These are phyloP conservation scores for Papilio glaucus DNA, from an alignment of 1,140 invertebrate species.

Conservation along the genomic window DNA sequence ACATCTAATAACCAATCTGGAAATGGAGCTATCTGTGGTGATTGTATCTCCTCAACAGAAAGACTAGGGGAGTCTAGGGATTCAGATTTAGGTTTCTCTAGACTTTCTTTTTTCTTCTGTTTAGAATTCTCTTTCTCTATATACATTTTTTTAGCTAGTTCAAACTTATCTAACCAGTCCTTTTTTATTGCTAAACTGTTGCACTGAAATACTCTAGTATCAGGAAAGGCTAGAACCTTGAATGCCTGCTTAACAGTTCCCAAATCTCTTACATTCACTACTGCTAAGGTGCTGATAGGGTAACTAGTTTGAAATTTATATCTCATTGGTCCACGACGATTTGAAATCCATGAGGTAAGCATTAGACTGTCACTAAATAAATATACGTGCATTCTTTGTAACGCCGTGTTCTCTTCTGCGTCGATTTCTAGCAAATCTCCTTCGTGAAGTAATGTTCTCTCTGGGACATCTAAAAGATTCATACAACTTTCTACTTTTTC, in stretches of 20 bases:
- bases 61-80: conserved; percentile 77
- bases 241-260: conserved; percentile 96
- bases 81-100: conserved; percentile 72
- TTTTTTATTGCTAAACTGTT: conserved; percentile 94
- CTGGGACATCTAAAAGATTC: conserved; percentile 90
- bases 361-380: conserved; percentile 92
- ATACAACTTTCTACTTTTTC: conserved; percentile 95
- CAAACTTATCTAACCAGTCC: conserved; percentile 97
- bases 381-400: conserved; percentile 96
- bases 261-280: conserved; percentile 97
- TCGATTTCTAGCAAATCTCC: conserved; percentile 96
- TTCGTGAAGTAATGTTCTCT: conserved; percentile 92
- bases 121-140: conserved; percentile 88
- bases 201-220: conserved; percentile 96
- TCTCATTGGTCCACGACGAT: conserved; percentile 90
- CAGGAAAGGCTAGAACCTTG: conserved; percentile 96
- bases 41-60: conserved; percentile 82
- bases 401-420: conserved; percentile 91
- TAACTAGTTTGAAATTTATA: conserved; percentile 96
- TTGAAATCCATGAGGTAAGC: conserved; percentile 87
- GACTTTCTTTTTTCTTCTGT: conserved; percentile 82
- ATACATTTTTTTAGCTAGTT: conserved; percentile 94
- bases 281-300: conserved; percentile 95
- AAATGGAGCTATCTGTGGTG: conserved; percentile 83
- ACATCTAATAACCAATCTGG: conserved; percentile 97